Conservation (phyloP, 2,113 vertebrate species). For the Lophotis ruficrista region DNA sequence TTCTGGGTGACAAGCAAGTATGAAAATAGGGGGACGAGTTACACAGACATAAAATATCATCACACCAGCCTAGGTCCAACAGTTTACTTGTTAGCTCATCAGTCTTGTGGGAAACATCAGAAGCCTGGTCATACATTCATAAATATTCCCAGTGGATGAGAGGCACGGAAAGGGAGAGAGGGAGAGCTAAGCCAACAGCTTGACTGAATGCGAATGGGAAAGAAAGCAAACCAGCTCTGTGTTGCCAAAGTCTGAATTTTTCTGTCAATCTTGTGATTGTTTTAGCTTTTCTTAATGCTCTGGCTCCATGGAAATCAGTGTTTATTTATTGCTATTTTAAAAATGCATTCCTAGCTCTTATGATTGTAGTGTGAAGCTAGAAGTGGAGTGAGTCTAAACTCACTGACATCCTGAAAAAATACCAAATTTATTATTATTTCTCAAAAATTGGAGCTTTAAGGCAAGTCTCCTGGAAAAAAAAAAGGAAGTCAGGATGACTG, state of each 20-base stretch:
- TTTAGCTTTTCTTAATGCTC: neutral
- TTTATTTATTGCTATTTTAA: neutral
- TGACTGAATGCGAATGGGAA: neutral
- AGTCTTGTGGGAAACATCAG: neutral
- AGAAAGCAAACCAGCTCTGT: neutral
- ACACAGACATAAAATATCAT: rapidly evolving
- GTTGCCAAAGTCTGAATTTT: neutral
- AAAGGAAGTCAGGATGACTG: neutral
- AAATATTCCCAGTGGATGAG: neutral
- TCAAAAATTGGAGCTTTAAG: neutral
- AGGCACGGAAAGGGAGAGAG: neutral
- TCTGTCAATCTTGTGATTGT: neutral
- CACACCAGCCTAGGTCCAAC: neutral
- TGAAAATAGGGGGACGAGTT: neutral
- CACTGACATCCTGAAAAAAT: neutral
- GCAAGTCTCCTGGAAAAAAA: neutral
- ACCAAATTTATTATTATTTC: neutral
- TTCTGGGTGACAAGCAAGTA: neutral
- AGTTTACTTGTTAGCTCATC: neutral
- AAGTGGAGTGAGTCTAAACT: neutral
- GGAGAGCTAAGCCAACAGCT: neutral
- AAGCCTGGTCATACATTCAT: neutral
- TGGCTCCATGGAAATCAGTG: neutral
- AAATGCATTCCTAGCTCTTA: neutral
- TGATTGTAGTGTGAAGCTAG: neutral